Evolutionary conservation across 1,140 invertebrate species (phyloP).

Genomic region (Chironomus tepperi): DNA sequence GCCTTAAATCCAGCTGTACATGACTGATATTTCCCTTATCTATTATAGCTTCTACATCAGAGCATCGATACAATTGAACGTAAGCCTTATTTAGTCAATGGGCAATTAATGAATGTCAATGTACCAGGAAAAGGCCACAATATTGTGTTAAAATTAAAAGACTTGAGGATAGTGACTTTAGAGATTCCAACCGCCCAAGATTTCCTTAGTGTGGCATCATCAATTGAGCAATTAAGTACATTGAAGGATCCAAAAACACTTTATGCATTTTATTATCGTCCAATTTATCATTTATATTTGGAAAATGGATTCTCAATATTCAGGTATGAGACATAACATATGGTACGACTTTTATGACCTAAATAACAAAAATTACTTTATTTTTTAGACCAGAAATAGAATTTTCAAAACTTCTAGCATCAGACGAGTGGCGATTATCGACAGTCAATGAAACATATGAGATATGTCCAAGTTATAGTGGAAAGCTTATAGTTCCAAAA

Average conservation of each 20-base stretch:
- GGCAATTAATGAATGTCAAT: constrained; percentile 42
- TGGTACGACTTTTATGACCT: constrained; percentile 29
- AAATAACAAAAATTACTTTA: constrained; percentile 42
- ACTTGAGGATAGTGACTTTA: constrained; percentile 81
- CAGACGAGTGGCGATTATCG: constrained; percentile 89
- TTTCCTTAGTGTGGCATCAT: constrained; percentile 72
- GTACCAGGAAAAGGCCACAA: constrained; percentile 52
- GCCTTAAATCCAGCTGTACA: neutral
- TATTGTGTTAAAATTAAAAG: constrained; percentile 93
- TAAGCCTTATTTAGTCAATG: constrained; percentile 50
- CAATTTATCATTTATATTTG: constrained; percentile 68
- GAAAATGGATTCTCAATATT: constrained; percentile 95
- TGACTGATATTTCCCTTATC: constrained; percentile 26
- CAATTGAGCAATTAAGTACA: constrained; percentile 80
- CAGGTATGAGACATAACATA: constrained; percentile 35
- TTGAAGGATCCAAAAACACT: constrained; percentile 63
- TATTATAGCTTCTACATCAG: constrained; percentile 74
- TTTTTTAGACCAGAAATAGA: constrained; percentile 78
- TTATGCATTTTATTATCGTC: constrained; percentile 94
- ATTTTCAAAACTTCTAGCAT: constrained; percentile 69
- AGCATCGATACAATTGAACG: constrained; percentile 88
- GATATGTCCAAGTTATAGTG: constrained; percentile 78
- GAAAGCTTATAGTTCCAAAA: constrained; percentile 82
- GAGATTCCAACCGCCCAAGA: constrained; percentile 78
- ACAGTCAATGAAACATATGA: constrained; percentile 86